phyloP scores from a whole-genome alignment of 2,797 vertebrate species.

The Pelodytes ibericus region DNA sequence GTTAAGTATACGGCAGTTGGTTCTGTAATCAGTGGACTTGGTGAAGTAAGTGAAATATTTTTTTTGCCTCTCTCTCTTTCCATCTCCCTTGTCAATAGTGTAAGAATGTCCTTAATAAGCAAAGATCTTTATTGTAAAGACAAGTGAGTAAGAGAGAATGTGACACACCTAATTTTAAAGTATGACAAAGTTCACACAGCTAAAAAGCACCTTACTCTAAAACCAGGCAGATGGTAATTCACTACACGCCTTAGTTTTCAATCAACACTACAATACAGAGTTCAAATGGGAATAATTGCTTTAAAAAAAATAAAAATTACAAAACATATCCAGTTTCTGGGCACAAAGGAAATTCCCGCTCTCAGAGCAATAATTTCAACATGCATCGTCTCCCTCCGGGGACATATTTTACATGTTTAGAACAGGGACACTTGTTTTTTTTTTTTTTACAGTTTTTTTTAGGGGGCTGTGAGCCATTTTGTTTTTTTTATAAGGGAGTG shows the following conservation, averaged over 20 bases:
- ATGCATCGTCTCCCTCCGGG: no score
- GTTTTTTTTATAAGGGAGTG: no score
- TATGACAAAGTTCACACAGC: slow-evolving; percentile 15
- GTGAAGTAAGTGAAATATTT: slow-evolving; percentile 13
- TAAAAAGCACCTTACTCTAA: background rate
- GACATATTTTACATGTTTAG: no score
- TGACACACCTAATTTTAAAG: slow-evolving; percentile 29
- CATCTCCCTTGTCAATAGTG: slow-evolving; percentile 4
- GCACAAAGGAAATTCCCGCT: no score
- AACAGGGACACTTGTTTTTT: no score
- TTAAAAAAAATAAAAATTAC: no score
- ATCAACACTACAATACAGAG: background rate
- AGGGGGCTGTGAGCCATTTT: no score
- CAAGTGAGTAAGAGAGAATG: slow-evolving; percentile 5
- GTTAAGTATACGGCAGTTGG: no score
- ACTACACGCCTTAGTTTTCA: slow-evolving; percentile 3
- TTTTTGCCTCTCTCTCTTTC: background rate
- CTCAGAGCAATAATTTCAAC: no score
- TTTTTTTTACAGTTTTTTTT: no score
- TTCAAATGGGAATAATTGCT: slow-evolving; percentile 8
- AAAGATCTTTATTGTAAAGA: background rate
- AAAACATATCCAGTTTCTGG: no score
- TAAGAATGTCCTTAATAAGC: slow-evolving; percentile 25
- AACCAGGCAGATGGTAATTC: background rate
- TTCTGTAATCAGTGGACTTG: background rate